These are phyloP conservation scores for Scalopus aquaticus DNA, from an alignment of 2,113 vertebrate species.

Conservation along the genomic window DNA sequence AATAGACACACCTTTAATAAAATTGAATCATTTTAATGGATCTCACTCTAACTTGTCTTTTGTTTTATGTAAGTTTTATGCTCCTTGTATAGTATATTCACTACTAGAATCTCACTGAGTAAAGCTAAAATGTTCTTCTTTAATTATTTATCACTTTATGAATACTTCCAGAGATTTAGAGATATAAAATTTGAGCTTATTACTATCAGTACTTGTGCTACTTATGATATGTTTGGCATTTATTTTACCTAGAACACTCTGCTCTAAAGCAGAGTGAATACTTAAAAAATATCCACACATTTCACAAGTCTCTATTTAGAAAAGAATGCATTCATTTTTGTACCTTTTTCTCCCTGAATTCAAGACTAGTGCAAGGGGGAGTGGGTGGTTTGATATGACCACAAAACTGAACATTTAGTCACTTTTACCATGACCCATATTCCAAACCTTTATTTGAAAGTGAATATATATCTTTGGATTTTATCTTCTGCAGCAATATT, in stretches of 20 bases:
- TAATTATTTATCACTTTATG: neutral
- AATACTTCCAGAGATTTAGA: neutral
- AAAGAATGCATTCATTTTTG: neutral
- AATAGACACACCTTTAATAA: neutral
- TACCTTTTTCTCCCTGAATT: neutral
- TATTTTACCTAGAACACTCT: neutral
- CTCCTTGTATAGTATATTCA: neutral
- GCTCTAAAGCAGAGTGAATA: rapidly evolving
- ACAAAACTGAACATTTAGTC: neutral
- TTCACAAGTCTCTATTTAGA: neutral
- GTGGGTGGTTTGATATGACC: neutral
- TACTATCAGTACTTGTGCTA: neutral
- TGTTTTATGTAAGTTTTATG: neutral
- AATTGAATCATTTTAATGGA: neutral
- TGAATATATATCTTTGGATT: neutral
- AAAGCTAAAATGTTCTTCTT: neutral
- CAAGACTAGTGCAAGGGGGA: neutral
- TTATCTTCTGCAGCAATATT: neutral
- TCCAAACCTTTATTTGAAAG: neutral
- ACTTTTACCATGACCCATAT: neutral
- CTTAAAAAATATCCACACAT: neutral
- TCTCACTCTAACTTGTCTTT: neutral
- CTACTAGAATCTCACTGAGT: neutral
- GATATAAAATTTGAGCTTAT: neutral
- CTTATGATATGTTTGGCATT: neutral